Evolutionary conservation across 1,140 invertebrate genomes (phyloP).

Genomic region (Geopemphigus sp.): DNA sequence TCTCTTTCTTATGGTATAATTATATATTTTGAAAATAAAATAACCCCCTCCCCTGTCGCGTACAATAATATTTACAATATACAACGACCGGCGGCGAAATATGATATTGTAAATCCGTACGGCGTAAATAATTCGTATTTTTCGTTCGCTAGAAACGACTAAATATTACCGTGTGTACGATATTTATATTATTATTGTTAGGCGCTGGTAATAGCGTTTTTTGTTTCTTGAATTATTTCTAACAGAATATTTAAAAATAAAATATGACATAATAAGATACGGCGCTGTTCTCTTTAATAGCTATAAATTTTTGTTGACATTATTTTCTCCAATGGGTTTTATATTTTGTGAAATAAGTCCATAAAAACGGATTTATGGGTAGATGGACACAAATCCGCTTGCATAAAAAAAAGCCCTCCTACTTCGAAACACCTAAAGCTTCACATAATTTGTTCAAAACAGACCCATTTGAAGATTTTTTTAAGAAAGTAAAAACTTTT

Average conservation of each 20-base stretch:
- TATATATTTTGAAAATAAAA: too few species aligned
- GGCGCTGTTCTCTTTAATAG: neutral
- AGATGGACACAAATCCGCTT: constrained; percentile 20
- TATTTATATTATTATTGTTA: neutral
- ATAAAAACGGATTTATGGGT: constrained; percentile 33
- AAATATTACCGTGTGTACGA: too few species aligned
- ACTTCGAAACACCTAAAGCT: constrained; percentile 29
- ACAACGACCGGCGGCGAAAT: too few species aligned
- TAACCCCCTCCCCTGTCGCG: too few species aligned
- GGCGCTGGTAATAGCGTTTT: neutral
- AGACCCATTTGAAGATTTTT: neutral
- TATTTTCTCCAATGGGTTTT: neutral
- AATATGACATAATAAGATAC: constrained; percentile 2
- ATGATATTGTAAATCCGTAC: too few species aligned
- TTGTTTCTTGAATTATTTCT: neutral
- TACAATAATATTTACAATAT: too few species aligned
- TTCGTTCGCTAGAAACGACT: too few species aligned
- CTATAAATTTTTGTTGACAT: constrained; percentile 25
- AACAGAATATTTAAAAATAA: constrained; percentile 13
- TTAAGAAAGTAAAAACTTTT: constrained; percentile 25
- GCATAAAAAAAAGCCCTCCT: constrained; percentile 3
- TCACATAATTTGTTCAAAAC: constrained; percentile 20
- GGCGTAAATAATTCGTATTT: too few species aligned
- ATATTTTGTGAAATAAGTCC: constrained; percentile 27
- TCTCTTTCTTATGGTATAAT: too few species aligned